Conservation (phyloP, 2,888 invertebrate species). For the Cephus runcator region DNA sequence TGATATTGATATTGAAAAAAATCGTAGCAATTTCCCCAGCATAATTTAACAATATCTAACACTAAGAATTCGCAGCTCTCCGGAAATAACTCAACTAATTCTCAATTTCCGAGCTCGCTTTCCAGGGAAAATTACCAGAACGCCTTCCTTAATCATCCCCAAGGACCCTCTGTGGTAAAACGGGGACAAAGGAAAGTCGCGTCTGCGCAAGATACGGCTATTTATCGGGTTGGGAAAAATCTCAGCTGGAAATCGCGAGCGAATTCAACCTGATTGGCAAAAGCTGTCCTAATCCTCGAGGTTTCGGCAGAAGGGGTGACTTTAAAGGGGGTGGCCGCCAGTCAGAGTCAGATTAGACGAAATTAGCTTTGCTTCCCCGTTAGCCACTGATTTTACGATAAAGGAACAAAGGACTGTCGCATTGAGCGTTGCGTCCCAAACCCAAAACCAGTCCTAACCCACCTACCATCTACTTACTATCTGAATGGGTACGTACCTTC, state of each 20-base stretch:
- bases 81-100: background rate
- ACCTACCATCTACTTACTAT: background rate
- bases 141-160: background rate
- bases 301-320: background rate
- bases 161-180: background rate
- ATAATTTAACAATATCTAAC: background rate
- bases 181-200: background rate
- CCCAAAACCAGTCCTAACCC: background rate
- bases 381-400: slow-evolving; percentile 20
- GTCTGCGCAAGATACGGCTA: background rate
- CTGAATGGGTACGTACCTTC: background rate
- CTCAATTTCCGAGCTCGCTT: background rate
- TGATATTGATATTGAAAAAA: background rate
- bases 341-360: slow-evolving; percentile 12
- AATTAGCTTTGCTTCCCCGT: slow-evolving; percentile 19
- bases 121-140: background rate
- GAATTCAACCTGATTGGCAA: background rate
- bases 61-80: background rate
- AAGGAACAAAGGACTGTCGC: slow-evolving; percentile 18
- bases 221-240: background rate
- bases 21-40: background rate
- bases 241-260: background rate
- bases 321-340: background rate
- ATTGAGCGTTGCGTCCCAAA: background rate
- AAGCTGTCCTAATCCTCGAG: background rate